These are phyloP conservation scores for Heterotis niloticus DNA, from an alignment of 2,113 vertebrate genomes.

Conservation along the genomic window DNA sequence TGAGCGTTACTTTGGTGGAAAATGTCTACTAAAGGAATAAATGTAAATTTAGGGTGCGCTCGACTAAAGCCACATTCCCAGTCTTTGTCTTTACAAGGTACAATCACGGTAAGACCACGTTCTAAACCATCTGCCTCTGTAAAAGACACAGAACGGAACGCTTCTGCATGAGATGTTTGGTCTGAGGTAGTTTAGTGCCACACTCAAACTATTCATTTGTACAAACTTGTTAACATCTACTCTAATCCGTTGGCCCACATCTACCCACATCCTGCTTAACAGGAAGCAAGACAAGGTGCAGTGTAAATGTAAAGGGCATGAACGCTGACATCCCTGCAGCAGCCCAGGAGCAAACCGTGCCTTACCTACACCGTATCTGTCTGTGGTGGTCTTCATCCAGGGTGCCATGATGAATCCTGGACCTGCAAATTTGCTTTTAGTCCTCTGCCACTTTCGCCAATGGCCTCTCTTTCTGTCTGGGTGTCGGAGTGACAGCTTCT, in stretches of 20 bases:
- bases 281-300: slow-evolving; percentile 19
- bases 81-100: no score
- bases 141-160: background rate
- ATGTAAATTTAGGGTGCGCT: no score
- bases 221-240: background rate
- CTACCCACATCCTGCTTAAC: slow-evolving; percentile 26
- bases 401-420: slow-evolving; percentile 26
- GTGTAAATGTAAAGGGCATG: background rate
- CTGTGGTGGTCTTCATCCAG: slow-evolving; percentile 14
- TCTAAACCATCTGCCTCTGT: no score
- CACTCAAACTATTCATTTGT: background rate
- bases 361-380: slow-evolving; percentile 28
- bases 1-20: no score
- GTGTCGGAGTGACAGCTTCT: slow-evolving; percentile 13
- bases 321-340: background rate
- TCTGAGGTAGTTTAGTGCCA: background rate
- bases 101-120: no score
- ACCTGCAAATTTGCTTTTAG: background rate
- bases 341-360: background rate
- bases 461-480: background rate
- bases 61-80: no score
- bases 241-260: slow-evolving; percentile 21
- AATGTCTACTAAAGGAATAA: no score
- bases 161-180: background rate
- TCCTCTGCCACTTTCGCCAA: background rate